Percentiles rank a stretch among this genome's conserved stretches.
Conservation (phyloP, 2,113 vertebrate genomes). For the Sapayoa aenigma region DNA sequence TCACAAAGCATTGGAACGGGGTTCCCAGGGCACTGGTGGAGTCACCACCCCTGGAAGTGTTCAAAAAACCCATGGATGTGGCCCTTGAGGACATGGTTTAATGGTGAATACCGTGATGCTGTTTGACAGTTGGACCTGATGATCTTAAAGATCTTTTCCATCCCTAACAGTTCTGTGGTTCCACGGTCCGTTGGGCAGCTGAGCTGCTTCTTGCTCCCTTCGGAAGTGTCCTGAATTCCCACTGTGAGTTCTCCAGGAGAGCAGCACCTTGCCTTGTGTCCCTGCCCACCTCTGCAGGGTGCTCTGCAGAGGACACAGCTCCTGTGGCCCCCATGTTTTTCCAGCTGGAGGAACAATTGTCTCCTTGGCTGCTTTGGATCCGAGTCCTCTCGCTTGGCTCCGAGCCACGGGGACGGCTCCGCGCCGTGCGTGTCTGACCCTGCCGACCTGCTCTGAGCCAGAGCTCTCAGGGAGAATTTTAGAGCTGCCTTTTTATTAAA, state of each 20-base stretch:
- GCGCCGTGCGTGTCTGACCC: background rate
- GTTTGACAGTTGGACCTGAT: background rate
- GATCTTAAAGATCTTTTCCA: background rate
- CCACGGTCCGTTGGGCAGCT: background rate
- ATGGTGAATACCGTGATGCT: background rate
- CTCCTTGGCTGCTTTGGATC: constrained; percentile 27
- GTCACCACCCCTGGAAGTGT: background rate
- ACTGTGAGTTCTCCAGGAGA: background rate
- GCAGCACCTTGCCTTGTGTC: background rate
- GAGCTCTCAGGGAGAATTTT: background rate
- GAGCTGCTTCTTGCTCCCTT: background rate
- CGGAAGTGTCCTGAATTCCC: background rate
- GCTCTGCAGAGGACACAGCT: background rate
- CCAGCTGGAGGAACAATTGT: background rate
- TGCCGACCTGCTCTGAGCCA: background rate
- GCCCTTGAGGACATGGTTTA: background rate
- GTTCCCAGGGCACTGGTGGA: background rate
- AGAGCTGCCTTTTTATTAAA: background rate
- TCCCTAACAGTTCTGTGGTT: background rate
- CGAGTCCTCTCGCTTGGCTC: background rate
- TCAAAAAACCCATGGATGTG: background rate
- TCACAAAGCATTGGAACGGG: background rate
- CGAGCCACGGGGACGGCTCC: background rate
- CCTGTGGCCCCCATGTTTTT: background rate
- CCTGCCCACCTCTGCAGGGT: background rate